A percentile compares a stretch with the other conserved stretches of the same genome.
These are phyloP conservation scores for Drosophila chauvacae DNA, from an alignment of 1,140 invertebrate species.

Conservation along the genomic window DNA sequence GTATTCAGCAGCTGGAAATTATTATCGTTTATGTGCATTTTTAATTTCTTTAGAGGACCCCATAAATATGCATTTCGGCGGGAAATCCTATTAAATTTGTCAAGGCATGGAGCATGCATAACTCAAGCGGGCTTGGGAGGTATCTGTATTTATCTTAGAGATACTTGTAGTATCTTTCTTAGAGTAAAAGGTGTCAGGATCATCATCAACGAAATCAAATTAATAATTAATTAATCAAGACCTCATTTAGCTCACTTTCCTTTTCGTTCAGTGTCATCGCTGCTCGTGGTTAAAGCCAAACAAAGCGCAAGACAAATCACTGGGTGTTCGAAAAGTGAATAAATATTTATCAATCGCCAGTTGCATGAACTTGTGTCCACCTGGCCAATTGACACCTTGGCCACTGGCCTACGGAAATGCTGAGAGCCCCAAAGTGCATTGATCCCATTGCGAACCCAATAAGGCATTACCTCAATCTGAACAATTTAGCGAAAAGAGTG, in stretches of 20 bases:
- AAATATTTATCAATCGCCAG: constrained; percentile 46
- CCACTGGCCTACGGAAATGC: neutral
- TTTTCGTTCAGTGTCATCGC: neutral
- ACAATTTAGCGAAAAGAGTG: too few relatives aligned
- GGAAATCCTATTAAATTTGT: constrained; percentile 1
- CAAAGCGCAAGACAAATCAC: constrained; percentile 3
- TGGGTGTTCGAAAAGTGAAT: constrained; percentile 19
- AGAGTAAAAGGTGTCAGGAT: neutral
- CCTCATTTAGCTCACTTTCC: too few relatives aligned
- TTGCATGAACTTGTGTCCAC: constrained; percentile 32
- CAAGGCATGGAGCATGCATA: neutral
- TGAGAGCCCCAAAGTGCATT: constrained; percentile 25
- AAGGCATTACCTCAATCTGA: neutral
- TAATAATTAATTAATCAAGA: too few relatives aligned
- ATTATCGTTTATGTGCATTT: constrained; percentile 31
- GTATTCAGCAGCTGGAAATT: constrained; percentile 13
- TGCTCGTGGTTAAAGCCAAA: neutral
- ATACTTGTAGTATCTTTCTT: neutral
- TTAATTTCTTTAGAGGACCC: constrained; percentile 19
- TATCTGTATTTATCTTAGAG: too few relatives aligned
- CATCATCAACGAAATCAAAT: neutral
- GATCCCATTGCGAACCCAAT: neutral
- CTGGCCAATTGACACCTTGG: constrained; percentile 55
- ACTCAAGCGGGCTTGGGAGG: neutral
- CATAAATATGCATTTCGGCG: constrained; percentile 1